Percentiles rank a stretch among this genome's conserved stretches.
Evolutionary conservation across 2,888 invertebrate genomes (phyloP).

Genomic region (Junonia oenone): DNA sequence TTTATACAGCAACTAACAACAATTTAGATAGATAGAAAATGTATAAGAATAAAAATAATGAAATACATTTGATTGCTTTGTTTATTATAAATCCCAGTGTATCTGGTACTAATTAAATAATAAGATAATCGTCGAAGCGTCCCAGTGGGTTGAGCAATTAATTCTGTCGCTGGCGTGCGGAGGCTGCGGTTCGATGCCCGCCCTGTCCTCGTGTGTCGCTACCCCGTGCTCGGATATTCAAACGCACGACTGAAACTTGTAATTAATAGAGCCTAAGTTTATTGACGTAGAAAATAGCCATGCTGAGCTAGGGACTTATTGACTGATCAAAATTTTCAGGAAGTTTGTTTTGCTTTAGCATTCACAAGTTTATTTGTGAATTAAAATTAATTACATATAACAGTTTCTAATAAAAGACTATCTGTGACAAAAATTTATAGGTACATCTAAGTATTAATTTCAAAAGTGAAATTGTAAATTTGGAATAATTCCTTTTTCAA

Average conservation of each 20-base stretch:
- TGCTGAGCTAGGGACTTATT: neutral
- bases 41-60: too few relatives aligned
- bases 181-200: conserved; percentile 47
- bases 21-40: too few relatives aligned
- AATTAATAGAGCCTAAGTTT: conserved; percentile 34
- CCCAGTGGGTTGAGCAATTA: conserved; percentile 39
- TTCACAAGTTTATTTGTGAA: neutral
- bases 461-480: too few relatives aligned
- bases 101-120: conserved; percentile 14
- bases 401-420: neutral
- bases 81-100: neutral
- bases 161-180: conserved; percentile 39
- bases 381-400: neutral
- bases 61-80: too few relatives aligned
- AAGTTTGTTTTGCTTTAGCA: neutral
- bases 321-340: neutral
- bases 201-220: conserved; percentile 36
- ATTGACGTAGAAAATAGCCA: conserved; percentile 27
- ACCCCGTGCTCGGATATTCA: conserved; percentile 28
- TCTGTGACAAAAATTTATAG: too few relatives aligned
- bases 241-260: conserved; percentile 34
- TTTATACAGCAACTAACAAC: too few relatives aligned
- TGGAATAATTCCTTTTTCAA: too few relatives aligned
- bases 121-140: conserved; percentile 17
- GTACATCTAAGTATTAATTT: too few relatives aligned